Base-by-base conservation (phyloP, 2,113 vertebrate genomes). In the Arvicanthis niloticus region DNA sequence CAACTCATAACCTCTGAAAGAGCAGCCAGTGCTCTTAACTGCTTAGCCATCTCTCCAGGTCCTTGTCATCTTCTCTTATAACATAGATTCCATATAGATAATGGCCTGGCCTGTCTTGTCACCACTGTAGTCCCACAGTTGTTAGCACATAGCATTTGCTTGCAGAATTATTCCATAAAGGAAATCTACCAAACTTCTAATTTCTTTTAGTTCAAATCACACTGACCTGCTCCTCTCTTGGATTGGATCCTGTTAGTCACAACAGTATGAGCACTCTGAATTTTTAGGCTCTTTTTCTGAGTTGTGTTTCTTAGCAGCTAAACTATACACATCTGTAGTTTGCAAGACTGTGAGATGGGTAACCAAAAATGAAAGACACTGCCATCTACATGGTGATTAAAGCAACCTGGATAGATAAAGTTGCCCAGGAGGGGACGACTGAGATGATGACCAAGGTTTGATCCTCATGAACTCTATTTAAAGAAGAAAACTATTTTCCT, bases 151-250 rank as follows among this genome's bases (percentile, higher is more conserved):
- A 42, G 19, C 88, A 11, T 81, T 96, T 67, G 92, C 37, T 37
- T 77, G n/a, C 62, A 81, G 9, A 91, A 92, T 80, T 31, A 37
- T 31, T 91, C 37, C 56, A 70, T 42, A 70, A 48, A 85, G 81
- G 3, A 6, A 89, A 51, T 45, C 81, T 34, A 95, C 29, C 13
- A 12, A 92, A 78, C 73, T 82, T 88, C 62, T 34, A 15, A 3
- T 78, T 88, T 92, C 22, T 94, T 80, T 96, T 91, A 37, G 67
- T 68, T 37, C 12, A 93, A 92, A 87, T 75, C 75, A 80, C 65
- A 96, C 4, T n/a, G 15, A 78, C 77, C 2, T 51, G 16, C 53
- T 93, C 70, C 34, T 91, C 45, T 76, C 37, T 45, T 81, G 15
- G 21, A 81, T 91, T 70, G 82, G 60, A 75, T 8, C 84, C 67